A percentile compares a stretch with the other conserved stretches of the same genome.
Evolutionary conservation across 1,140 invertebrate species (phyloP).

Genomic region (Drosophila pachea): DNA sequence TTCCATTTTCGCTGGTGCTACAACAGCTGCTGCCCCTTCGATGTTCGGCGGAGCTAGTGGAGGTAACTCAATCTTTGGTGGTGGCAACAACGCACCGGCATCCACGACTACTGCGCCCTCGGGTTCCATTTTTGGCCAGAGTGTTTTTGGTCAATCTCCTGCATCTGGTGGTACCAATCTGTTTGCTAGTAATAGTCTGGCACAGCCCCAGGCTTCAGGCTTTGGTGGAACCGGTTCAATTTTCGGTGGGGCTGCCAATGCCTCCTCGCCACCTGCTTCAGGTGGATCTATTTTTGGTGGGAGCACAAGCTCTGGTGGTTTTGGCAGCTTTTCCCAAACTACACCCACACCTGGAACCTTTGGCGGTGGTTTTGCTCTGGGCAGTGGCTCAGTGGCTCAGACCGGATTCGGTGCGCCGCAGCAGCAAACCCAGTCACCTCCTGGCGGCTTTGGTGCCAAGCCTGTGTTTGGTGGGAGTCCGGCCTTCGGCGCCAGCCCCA

Average conservation of each 20-base stretch:
- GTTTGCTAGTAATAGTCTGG: constrained; percentile 43
- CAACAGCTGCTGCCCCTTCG: constrained; percentile 13
- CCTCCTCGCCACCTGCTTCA: constrained; percentile 26
- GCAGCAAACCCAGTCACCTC: constrained; percentile 45
- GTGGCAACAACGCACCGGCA: constrained; percentile 34
- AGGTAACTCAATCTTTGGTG: constrained; percentile 56
- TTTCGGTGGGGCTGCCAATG: constrained; percentile 41
- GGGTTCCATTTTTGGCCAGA: constrained; percentile 65
- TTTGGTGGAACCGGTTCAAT: constrained; percentile 39
- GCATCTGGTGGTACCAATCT: constrained; percentile 51
- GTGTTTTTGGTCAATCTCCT: constrained; percentile 45
- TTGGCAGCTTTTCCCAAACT: constrained; percentile 75
- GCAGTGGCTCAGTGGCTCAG: constrained; percentile 62
- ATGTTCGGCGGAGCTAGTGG: constrained; percentile 47
- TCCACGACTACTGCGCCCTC: constrained; percentile 33
- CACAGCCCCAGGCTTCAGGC: constrained; percentile 31
- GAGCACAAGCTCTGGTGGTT: constrained; percentile 57
- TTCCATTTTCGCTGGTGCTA: constrained; percentile 70
- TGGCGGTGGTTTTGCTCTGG: constrained; percentile 59
- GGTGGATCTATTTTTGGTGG: constrained; percentile 73
- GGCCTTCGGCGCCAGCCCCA: constrained; percentile 79
- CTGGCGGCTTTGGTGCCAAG: constrained; percentile 57
- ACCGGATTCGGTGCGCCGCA: constrained; percentile 79
- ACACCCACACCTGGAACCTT: constrained; percentile 36
- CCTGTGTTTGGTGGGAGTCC: constrained; percentile 73